Percentiles rank a stretch among this genome's conserved stretches.
Evolutionary conservation across 35 echinoderm and acorn worm species (phyloP).

Genomic region (Ophioderma brevispina): DNA sequence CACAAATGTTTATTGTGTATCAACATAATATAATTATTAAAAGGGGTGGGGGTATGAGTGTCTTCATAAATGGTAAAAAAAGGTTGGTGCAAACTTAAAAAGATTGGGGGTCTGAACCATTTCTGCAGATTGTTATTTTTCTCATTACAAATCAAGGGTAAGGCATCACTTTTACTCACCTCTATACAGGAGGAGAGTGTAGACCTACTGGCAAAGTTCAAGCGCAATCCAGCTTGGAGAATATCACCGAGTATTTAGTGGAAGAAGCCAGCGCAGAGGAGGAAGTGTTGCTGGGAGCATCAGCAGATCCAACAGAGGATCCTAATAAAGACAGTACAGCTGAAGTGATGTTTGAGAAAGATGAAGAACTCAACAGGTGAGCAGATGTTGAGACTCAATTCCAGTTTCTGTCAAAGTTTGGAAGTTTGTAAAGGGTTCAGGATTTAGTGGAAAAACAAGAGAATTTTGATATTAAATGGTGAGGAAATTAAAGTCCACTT

Average conservation of each 20-base stretch:
- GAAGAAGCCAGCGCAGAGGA: slow-evolving; percentile 97
- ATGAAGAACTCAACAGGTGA: slow-evolving; percentile 55
- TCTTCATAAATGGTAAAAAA: too few species aligned
- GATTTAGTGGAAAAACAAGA: too few species aligned
- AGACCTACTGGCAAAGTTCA: slow-evolving; percentile 39
- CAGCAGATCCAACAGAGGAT: slow-evolving; percentile 65
- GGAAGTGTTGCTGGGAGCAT: slow-evolving; percentile 76
- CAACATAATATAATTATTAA: too few species aligned
- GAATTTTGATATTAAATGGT: too few species aligned
- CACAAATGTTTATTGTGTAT: too few species aligned
- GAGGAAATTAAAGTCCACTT: too few species aligned
- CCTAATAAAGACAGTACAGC: slow-evolving; percentile 21
- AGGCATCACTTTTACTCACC: neutral
- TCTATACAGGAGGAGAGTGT: slow-evolving; percentile 31
- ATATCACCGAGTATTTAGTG: slow-evolving; percentile 97
- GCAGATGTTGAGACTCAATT: too few species aligned
- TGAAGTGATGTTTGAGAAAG: slow-evolving; percentile 80
- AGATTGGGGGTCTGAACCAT: neutral
- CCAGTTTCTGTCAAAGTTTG: too few species aligned
- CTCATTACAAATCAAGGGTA: too few species aligned
- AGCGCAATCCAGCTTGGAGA: slow-evolving; percentile 90
- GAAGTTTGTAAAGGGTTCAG: too few species aligned
- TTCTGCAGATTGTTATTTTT: neutral
- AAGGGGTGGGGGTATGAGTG: too few species aligned
- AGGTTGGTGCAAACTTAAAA: too few species aligned